A percentile compares a stretch with the other conserved stretches of the same genome.
Evolutionary conservation across 2,113 vertebrate genomes (phyloP).

Genomic region (Pachypanchax playfairii): DNA sequence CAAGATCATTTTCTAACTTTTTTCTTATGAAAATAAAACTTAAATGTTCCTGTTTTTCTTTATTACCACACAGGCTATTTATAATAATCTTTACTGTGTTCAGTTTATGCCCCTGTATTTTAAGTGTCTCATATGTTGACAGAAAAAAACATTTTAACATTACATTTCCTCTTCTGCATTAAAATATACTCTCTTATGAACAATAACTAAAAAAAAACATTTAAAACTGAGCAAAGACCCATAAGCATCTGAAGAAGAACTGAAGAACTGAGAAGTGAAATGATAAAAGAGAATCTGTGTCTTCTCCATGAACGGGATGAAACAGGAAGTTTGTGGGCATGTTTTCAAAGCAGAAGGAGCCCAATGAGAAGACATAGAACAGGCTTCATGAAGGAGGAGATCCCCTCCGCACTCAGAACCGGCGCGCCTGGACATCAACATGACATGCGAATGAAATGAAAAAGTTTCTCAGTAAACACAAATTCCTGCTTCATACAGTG

Average conservation of each 20-base stretch:
- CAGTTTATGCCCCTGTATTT: neutral
- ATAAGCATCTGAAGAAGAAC: neutral
- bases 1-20: too few species aligned
- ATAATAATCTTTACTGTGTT: constrained; percentile 32
- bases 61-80: neutral
- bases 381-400: constrained; percentile 53
- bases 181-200: constrained; percentile 7
- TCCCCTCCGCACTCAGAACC: constrained; percentile 44
- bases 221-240: too few species aligned
- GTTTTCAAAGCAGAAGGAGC: constrained; percentile 61
- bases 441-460: neutral
- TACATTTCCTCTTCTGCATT: neutral
- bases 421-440: constrained; percentile 59
- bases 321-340: neutral
- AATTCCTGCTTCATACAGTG: too few species aligned
- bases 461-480: neutral
- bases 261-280: too few species aligned
- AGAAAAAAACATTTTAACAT: neutral
- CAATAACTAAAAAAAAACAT: neutral
- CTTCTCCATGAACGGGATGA: neutral
- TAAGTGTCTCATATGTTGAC: neutral
- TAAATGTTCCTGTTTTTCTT: neutral
- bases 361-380: constrained; percentile 60
- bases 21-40: constrained; percentile 12
- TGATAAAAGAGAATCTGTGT: neutral